Percentiles rank a stretch among this genome's conserved stretches.
Conservation (phyloP, 2,888 invertebrate genomes). For the Diogma glabrata region DNA sequence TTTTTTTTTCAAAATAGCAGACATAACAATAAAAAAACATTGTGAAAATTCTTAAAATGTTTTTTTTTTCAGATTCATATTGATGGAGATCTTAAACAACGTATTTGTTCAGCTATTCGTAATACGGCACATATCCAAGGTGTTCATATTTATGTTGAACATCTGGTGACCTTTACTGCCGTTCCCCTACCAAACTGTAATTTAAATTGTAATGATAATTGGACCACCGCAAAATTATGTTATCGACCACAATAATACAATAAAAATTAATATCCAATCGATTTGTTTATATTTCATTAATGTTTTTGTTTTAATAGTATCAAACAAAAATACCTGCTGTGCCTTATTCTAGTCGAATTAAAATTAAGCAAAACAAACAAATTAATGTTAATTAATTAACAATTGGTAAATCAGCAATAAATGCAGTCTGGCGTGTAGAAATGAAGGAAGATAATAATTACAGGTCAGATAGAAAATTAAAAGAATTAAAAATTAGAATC, state of each 20-base stretch:
- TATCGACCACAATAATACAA: no score
- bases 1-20: no score
- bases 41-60: no score
- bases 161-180: slow-evolving; percentile 26
- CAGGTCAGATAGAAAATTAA: no score
- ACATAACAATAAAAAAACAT: no score
- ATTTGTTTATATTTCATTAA: neutral
- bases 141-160: slow-evolving; percentile 26
- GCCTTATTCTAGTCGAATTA: slow-evolving; percentile 11
- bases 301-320: neutral
- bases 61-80: slow-evolving; percentile 26
- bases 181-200: slow-evolving; percentile 23
- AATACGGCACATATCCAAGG: slow-evolving; percentile 29
- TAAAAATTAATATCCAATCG: no score
- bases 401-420: no score
- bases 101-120: slow-evolving; percentile 27
- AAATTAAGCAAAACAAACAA: no score
- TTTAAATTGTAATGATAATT: slow-evolving; percentile 5
- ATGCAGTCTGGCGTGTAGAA: no score
- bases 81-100: slow-evolving; percentile 30
- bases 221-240: neutral
- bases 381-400: no score
- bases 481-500: no score
- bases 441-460: no score
- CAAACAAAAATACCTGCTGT: slow-evolving; percentile 5